Conservation (phyloP, 2,113 vertebrate genomes). For the Lepus europaeus region DNA sequence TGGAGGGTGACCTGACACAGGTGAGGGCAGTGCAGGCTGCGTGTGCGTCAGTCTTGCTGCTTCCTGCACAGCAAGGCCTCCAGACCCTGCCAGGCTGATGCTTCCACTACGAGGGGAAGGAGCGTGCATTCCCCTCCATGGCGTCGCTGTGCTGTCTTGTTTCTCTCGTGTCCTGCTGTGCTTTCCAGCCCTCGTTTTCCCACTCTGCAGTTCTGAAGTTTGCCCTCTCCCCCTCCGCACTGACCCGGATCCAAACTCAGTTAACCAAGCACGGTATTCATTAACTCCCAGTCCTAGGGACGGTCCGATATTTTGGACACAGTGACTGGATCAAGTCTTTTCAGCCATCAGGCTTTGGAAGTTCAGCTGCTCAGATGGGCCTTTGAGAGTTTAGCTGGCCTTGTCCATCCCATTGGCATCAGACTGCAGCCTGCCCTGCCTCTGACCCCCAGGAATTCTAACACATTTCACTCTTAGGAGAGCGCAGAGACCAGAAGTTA, state of each 20-base stretch:
- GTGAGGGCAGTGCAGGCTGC: neutral
- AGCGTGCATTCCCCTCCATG: neutral
- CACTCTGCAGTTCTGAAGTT: neutral
- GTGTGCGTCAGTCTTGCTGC: neutral
- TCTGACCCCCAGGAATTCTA: conserved; percentile 34
- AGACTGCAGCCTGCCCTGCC: neutral
- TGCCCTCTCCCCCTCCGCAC: neutral
- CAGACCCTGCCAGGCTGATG: neutral
- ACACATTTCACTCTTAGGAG: neutral
- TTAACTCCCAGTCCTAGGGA: neutral
- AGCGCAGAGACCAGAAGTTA: conserved; percentile 1
- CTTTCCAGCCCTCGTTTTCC: neutral
- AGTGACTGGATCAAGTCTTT: too few relatives aligned
- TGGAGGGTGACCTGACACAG: neutral
- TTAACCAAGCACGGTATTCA: neutral
- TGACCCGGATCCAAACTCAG: neutral
- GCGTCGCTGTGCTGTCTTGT: neutral
- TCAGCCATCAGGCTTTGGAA: too few relatives aligned
- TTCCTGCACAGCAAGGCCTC: neutral
- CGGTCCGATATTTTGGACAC: too few relatives aligned
- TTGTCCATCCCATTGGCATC: neutral
- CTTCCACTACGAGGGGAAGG: neutral
- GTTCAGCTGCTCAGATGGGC: neutral
- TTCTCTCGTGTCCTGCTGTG: neutral
- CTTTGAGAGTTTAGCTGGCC: neutral